A percentile compares a stretch with the other conserved stretches of the same genome.
Conservation (phyloP, 2,113 vertebrate genomes). For the Lophura nycthemera region DNA sequence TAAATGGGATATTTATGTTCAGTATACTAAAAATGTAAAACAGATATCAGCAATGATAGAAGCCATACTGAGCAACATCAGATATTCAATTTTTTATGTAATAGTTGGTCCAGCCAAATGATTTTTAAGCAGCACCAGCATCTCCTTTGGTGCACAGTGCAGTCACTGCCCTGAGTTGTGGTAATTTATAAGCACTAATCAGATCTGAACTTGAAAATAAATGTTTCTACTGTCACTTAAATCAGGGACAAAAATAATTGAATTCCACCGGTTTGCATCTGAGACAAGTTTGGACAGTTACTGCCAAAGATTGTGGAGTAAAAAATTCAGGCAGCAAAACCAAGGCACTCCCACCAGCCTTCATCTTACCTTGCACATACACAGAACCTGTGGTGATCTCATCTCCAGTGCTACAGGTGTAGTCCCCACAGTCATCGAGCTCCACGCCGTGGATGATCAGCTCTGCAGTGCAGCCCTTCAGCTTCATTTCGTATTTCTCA, state of each 20-base stretch:
- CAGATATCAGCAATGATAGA: background rate
- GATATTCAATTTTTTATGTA: background rate
- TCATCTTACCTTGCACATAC: slow-evolving; percentile 86
- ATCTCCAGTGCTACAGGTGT: slow-evolving; percentile 88
- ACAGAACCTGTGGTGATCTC: slow-evolving; percentile 88
- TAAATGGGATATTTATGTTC: background rate
- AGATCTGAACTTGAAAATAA: background rate
- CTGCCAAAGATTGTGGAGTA: background rate
- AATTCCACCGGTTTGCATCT: background rate
- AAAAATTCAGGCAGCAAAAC: background rate
- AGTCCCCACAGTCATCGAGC: slow-evolving; percentile 86
- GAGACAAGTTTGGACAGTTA: background rate
- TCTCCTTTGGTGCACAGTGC: background rate
- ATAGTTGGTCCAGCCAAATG: background rate
- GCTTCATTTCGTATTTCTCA: slow-evolving; percentile 84
- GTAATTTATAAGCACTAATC: background rate
- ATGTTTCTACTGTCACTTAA: background rate
- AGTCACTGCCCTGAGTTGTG: background rate
- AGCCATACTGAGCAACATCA: background rate
- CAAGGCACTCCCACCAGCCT: rapidly evolving
- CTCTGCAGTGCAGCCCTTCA: slow-evolving; percentile 79
- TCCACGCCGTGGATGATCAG: slow-evolving; percentile 82
- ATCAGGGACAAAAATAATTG: background rate
- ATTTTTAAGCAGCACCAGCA: background rate
- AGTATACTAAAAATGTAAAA: background rate